These are phyloP conservation scores for Melanotus villosus DNA, from an alignment of 2,888 invertebrate species.

Conservation along the genomic window DNA sequence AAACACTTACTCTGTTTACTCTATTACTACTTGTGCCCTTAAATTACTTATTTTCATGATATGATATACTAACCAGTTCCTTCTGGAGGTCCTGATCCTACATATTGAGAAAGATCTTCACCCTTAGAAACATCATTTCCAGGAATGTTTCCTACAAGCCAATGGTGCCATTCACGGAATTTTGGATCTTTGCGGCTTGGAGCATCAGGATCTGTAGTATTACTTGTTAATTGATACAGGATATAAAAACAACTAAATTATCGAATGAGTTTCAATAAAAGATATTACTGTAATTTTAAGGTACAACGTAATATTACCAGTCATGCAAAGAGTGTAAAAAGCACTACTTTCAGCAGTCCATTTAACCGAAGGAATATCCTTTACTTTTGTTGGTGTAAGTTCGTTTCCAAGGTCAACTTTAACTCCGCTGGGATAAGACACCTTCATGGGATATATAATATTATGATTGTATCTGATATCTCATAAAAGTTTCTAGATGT, in stretches of 20 bases:
- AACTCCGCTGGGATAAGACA: slow-evolving; percentile 71
- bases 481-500: background rate
- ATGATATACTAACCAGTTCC: slow-evolving; percentile 68
- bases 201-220: slow-evolving; percentile 79
- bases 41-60: too few relatives aligned
- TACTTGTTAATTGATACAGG: background rate
- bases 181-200: slow-evolving; percentile 79
- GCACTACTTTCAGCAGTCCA: slow-evolving; percentile 74
- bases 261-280: too few relatives aligned
- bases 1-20: too few relatives aligned
- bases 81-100: slow-evolving; percentile 80
- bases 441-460: slow-evolving; percentile 44
- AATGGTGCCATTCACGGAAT: slow-evolving; percentile 83
- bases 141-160: slow-evolving; percentile 84
- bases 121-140: slow-evolving; percentile 75
- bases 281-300: too few relatives aligned
- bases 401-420: slow-evolving; percentile 76
- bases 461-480: background rate
- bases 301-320: slow-evolving; percentile 53
- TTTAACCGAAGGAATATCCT: slow-evolving; percentile 77
- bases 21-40: too few relatives aligned
- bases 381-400: slow-evolving; percentile 80
- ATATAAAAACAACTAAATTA: too few relatives aligned
- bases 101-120: slow-evolving; percentile 77
- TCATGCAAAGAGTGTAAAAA: slow-evolving; percentile 77